Conservation (phyloP, 2,888 invertebrate genomes). For the Acanthopleura granulata region DNA sequence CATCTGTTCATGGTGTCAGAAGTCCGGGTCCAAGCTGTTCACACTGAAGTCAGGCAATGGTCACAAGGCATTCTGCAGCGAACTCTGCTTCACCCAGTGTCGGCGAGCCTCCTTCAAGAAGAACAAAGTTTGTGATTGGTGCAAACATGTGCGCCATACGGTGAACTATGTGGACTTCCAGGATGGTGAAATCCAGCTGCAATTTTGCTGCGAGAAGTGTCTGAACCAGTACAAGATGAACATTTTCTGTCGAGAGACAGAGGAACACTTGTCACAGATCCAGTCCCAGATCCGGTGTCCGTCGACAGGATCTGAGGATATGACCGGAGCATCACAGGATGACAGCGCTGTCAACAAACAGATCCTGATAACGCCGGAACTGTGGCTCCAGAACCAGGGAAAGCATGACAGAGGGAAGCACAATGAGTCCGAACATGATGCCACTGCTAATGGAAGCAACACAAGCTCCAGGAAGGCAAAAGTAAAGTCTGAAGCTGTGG, state of each 20-base stretch:
- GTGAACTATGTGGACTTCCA: slow-evolving; percentile 93
- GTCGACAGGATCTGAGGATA: slow-evolving; percentile 23
- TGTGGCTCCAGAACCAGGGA: slow-evolving; percentile 80
- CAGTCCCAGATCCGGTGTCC: slow-evolving; percentile 53
- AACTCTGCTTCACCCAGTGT: slow-evolving; percentile 91
- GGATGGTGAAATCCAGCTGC: slow-evolving; percentile 90
- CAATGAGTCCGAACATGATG: not conserved
- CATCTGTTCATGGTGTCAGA: slow-evolving; percentile 69
- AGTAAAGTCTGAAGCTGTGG: not conserved
- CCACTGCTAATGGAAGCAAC: not conserved
- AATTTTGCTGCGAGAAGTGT: slow-evolving; percentile 92
- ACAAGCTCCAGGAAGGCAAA: not conserved
- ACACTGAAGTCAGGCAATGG: slow-evolving; percentile 63
- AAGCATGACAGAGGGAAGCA: not conserved
- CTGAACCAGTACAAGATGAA: slow-evolving; percentile 97
- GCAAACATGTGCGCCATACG: slow-evolving; percentile 88
- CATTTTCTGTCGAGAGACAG: slow-evolving; percentile 93
- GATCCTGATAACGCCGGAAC: slow-evolving; percentile 86
- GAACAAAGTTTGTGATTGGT: slow-evolving; percentile 93
- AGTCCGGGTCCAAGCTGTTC: slow-evolving; percentile 65
- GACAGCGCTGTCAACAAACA: slow-evolving; percentile 40
- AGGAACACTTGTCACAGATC: slow-evolving; percentile 86
- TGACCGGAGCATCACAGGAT: slow-evolving; percentile 28
- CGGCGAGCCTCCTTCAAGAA: slow-evolving; percentile 90
- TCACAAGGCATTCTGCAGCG: slow-evolving; percentile 80